Conservation (phyloP, 2,797 vertebrate genomes). For the Bryconaethiops microstoma region DNA sequence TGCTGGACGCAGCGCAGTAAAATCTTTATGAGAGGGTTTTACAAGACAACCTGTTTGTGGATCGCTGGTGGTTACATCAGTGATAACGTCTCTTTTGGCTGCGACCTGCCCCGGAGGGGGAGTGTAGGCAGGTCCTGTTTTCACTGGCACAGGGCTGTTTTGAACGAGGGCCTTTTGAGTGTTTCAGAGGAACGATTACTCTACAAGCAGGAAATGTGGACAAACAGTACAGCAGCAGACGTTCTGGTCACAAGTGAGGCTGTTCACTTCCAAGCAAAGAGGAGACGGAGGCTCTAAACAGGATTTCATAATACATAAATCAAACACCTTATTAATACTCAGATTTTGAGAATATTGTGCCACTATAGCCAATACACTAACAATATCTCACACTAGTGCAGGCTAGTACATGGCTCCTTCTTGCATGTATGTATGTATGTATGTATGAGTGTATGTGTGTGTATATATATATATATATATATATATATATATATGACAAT, state of each 20-base stretch:
- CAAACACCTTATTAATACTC: conserved; percentile 13
- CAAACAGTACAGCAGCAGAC: conserved; percentile 76
- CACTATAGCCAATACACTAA: neutral
- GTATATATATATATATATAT: too few species aligned
- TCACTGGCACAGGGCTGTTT: conserved; percentile 77
- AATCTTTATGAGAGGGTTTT: conserved; percentile 3
- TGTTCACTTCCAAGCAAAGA: conserved; percentile 43
- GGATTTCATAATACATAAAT: conserved; percentile 31
- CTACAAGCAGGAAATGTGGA: conserved; percentile 81
- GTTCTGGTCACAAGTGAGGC: conserved; percentile 57
- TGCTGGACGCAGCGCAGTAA: neutral
- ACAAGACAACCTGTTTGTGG: neutral
- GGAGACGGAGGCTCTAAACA: conserved; percentile 30
- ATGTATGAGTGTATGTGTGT: too few species aligned
- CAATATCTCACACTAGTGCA: neutral
- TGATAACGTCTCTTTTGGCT: conserved; percentile 17
- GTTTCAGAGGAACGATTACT: conserved; percentile 74
- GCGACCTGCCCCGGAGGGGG: neutral
- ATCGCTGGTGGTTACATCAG: neutral
- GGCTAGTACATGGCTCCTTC: too few species aligned
- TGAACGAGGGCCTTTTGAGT: conserved; percentile 69
- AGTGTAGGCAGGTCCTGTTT: conserved; percentile 74
- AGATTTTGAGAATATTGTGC: too few species aligned
- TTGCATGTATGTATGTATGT: too few species aligned
- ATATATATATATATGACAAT: too few species aligned